Conservation (phyloP, 1,140 invertebrate genomes). For the Sinella curviseta region DNA sequence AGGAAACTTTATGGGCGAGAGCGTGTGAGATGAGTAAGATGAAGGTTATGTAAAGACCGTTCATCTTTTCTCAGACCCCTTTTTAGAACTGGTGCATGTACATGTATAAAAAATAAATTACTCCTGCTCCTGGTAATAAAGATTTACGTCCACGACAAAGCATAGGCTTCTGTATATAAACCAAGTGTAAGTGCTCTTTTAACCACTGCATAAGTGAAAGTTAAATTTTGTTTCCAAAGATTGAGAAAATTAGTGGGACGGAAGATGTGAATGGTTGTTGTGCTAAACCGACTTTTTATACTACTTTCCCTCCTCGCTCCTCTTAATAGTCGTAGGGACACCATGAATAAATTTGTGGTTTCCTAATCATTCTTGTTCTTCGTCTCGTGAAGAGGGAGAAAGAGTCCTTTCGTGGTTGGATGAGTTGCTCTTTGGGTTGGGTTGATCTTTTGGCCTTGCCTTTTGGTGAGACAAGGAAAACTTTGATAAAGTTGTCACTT, state of each 20-base stretch:
- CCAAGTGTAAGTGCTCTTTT: too few species aligned
- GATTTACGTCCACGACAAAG: too few species aligned
- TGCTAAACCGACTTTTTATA: neutral
- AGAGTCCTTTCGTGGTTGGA: neutral
- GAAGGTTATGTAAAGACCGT: too few species aligned
- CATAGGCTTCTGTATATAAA: too few species aligned
- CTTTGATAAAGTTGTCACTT: constrained; percentile 25
- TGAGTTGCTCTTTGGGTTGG: neutral
- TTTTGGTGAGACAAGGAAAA: constrained; percentile 19
- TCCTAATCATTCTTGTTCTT: neutral
- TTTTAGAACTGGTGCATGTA: too few species aligned
- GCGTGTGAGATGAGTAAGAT: too few species aligned
- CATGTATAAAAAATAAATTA: too few species aligned
- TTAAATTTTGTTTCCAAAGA: neutral
- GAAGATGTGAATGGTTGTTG: neutral
- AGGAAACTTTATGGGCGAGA: too few species aligned
- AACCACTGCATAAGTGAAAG: too few species aligned
- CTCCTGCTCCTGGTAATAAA: too few species aligned
- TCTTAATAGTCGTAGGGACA: neutral
- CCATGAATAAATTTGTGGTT: neutral
- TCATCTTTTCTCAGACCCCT: too few species aligned
- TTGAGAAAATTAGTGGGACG: constrained; percentile 9
- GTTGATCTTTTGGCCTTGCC: neutral
- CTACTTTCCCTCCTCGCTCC: neutral
- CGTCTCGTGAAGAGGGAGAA: neutral